Evolutionary conservation across 1,140 invertebrate genomes (phyloP).

Genomic region (Drosophila prosaltans): DNA sequence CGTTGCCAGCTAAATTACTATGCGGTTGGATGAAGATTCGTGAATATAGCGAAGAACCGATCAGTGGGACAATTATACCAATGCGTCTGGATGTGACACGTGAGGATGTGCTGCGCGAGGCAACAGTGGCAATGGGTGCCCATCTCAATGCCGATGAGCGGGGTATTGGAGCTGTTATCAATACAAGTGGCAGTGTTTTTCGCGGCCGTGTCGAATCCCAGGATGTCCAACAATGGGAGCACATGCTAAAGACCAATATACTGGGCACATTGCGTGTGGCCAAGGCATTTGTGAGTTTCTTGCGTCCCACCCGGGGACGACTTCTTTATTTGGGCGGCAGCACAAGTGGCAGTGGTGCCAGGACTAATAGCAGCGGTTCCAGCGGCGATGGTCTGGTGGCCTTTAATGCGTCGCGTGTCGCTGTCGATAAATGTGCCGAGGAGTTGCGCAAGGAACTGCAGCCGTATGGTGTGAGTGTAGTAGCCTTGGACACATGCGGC

Average conservation of each 20-base stretch:
- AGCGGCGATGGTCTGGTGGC: constrained; percentile 86
- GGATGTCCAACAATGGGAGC: constrained; percentile 90
- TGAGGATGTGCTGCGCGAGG: constrained; percentile 90
- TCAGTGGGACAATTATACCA: constrained; percentile 85
- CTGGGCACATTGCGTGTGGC: constrained; percentile 89
- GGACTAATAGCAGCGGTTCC: neutral
- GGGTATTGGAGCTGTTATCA: constrained; percentile 92
- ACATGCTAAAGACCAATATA: constrained; percentile 89
- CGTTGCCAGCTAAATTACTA: constrained; percentile 84
- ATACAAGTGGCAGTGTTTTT: constrained; percentile 89
- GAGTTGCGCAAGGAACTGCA: constrained; percentile 88
- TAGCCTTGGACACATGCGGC: constrained; percentile 89
- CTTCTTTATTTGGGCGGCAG: constrained; percentile 85
- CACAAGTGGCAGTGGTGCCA: constrained; percentile 25
- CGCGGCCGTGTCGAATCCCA: constrained; percentile 88
- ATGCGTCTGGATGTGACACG: constrained; percentile 90
- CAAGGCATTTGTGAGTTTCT: constrained; percentile 88
- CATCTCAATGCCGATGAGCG: constrained; percentile 92
- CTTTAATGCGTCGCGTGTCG: constrained; percentile 88
- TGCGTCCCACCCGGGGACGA: constrained; percentile 85
- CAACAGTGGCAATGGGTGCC: constrained; percentile 89
- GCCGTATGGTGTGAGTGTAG: constrained; percentile 88
- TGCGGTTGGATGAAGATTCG: constrained; percentile 86
- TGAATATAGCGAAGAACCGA: constrained; percentile 84
- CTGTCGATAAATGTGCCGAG: constrained; percentile 89